Percentiles rank a stretch among this genome's conserved stretches.
Conservation (phyloP, 2,113 vertebrate genomes). For the Leptobrachium ailaonicum region DNA sequence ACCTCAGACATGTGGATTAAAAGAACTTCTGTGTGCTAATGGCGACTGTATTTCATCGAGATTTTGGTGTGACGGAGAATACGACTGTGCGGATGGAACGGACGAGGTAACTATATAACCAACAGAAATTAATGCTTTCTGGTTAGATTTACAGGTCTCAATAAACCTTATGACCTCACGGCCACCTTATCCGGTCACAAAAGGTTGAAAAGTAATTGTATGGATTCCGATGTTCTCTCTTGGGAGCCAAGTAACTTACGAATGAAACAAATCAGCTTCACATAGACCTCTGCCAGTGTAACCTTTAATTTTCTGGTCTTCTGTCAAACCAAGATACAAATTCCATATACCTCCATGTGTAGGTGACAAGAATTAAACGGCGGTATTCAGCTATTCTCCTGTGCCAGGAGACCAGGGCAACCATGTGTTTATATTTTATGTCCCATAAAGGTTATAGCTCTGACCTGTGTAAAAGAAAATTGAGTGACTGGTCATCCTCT, state of each 20-base stretch:
- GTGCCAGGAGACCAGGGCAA: not conserved
- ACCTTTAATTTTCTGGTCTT: not conserved
- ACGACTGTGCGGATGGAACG: conserved; percentile 92
- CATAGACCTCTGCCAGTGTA: not conserved
- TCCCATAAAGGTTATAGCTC: not conserved
- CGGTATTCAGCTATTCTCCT: not conserved
- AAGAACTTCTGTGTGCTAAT: conserved; percentile 90
- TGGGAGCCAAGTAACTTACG: not conserved
- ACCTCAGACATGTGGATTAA: conserved; percentile 90
- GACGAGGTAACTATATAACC: conserved; percentile 80
- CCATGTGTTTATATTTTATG: not conserved
- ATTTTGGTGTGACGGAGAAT: conserved; percentile 96
- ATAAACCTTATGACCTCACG: not conserved
- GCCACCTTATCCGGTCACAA: not conserved
- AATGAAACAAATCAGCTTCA: not conserved
- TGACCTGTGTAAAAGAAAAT: no score
- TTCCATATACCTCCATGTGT: not conserved
- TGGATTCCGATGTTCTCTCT: not conserved
- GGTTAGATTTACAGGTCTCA: not conserved
- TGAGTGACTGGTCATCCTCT: no score
- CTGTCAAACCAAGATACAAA: not conserved
- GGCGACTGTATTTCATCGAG: conserved; percentile 93
- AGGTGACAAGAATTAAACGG: not conserved
- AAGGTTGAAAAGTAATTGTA: not conserved
- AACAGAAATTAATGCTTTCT: conserved; percentile 6